These are phyloP conservation scores for Galeruca laticollis DNA, from an alignment of 2,888 invertebrate species.

Conservation along the genomic window DNA sequence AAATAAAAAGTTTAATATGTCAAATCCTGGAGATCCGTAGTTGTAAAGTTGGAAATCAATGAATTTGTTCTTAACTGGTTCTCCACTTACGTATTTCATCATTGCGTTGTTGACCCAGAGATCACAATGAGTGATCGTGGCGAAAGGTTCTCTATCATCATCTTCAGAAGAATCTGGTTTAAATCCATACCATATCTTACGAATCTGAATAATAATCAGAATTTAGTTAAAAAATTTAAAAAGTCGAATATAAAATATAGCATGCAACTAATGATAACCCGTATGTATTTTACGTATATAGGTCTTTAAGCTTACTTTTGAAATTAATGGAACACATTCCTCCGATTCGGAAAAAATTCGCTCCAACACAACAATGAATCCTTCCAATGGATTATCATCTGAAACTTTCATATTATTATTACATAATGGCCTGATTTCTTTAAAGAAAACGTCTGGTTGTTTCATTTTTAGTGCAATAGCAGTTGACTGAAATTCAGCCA, in stretches of 20 bases:
- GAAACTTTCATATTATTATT: conserved; percentile 50
- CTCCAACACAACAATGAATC: background rate
- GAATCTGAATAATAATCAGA: background rate
- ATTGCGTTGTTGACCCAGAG: conserved; percentile 74
- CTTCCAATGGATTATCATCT: background rate
- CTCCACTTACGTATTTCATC: conserved; percentile 62
- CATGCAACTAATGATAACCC: no score
- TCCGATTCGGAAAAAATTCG: conserved; percentile 20
- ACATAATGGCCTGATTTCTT: conserved; percentile 54
- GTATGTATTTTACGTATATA: no score
- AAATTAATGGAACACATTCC: conserved; percentile 19
- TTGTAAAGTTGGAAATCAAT: conserved; percentile 71
- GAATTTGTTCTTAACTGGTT: conserved; percentile 63
- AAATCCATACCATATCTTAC: background rate
- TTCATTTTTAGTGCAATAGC: conserved; percentile 67
- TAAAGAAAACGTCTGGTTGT: conserved; percentile 61
- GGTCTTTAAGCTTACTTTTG: conserved; percentile 20
- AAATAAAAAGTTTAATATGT: conserved; percentile 19
- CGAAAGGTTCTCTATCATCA: conserved; percentile 25
- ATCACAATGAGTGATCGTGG: conserved; percentile 67
- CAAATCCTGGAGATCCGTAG: conserved; percentile 66
- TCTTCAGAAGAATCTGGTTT: background rate
- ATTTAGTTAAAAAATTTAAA: background rate
- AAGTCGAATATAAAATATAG: no score
- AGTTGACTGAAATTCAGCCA: conserved; percentile 69